Evolutionary conservation across 1,140 invertebrate species (phyloP).

Genomic region (Bursaphelenchus mucronatus): DNA sequence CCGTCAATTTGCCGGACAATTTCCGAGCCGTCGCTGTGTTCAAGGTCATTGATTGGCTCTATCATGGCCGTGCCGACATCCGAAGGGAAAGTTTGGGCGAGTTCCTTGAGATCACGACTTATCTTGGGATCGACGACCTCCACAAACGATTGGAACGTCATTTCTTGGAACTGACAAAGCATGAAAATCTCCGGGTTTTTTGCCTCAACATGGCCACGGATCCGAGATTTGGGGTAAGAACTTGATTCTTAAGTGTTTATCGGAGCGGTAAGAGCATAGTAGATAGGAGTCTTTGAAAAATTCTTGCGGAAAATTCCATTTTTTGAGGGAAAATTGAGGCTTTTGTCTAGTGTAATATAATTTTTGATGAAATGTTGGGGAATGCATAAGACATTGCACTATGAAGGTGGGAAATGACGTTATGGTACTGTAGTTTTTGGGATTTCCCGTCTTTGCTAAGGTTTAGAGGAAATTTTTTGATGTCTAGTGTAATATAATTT

Average conservation of each 20-base stretch:
- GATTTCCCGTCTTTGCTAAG: too few relatives aligned
- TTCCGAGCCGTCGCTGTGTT: background rate
- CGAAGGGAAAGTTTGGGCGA: constrained; percentile 2
- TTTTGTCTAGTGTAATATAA: too few relatives aligned
- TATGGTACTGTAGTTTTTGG: too few relatives aligned
- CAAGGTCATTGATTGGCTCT: constrained; percentile 23
- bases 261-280: too few relatives aligned
- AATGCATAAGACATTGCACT: too few relatives aligned
- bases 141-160: constrained; percentile 16
- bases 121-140: constrained; percentile 13
- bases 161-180: constrained; percentile 3
- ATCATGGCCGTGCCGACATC: constrained; percentile 8
- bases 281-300: too few relatives aligned
- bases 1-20: background rate
- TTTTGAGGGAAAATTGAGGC: too few relatives aligned
- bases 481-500: too few relatives aligned
- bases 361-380: too few relatives aligned
- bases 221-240: background rate
- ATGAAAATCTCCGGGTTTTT: constrained; percentile 1
- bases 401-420: too few relatives aligned
- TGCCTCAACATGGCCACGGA: constrained; percentile 19
- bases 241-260: background rate
- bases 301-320: too few relatives aligned
- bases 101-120: constrained; percentile 5
- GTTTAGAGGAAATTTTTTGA: too few relatives aligned